These are phyloP conservation scores for Limosa lapponica DNA, from an alignment of 2,797 vertebrate species.

Conservation along the genomic window DNA sequence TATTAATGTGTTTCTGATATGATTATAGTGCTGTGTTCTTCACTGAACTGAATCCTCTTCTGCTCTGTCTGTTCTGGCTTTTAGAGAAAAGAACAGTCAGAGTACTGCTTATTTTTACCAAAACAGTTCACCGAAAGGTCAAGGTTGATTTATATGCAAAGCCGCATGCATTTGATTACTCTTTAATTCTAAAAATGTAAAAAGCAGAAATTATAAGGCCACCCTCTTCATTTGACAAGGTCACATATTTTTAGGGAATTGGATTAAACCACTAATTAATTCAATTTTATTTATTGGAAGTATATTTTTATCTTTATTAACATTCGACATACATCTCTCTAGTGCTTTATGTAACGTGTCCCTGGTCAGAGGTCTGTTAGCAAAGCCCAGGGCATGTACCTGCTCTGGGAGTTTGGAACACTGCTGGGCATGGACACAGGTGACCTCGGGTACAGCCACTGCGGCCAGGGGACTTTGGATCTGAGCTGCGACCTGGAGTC, in stretches of 20 bases:
- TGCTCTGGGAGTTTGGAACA: not conserved
- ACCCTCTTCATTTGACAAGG: constrained; percentile 63
- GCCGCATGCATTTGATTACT: constrained; percentile 54
- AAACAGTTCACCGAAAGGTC: constrained; percentile 59
- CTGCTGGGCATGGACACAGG: not conserved
- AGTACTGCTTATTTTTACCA: constrained; percentile 63
- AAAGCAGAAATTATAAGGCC: constrained; percentile 65
- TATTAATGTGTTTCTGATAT: constrained; percentile 44
- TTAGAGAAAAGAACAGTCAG: constrained; percentile 45
- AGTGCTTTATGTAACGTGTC: not conserved
- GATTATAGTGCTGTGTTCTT: constrained; percentile 27
- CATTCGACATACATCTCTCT: not conserved
- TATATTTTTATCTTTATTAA: constrained; percentile 65
- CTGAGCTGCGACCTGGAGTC: not conserved
- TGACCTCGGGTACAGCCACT: not conserved
- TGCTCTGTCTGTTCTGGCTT: constrained; percentile 46
- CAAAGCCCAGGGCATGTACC: not conserved
- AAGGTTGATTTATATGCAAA: constrained; percentile 71
- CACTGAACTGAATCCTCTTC: constrained; percentile 36
- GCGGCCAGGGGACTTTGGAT: not conserved
- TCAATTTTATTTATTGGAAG: constrained; percentile 67
- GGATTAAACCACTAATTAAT: constrained; percentile 72
- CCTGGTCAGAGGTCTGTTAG: not conserved
- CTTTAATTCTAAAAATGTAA: constrained; percentile 62
- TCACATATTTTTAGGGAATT: constrained; percentile 67